Evolutionary conservation across 35 echinoderm and acorn worm genomes (phyloP).

Genomic region (Diadema setosum): DNA sequence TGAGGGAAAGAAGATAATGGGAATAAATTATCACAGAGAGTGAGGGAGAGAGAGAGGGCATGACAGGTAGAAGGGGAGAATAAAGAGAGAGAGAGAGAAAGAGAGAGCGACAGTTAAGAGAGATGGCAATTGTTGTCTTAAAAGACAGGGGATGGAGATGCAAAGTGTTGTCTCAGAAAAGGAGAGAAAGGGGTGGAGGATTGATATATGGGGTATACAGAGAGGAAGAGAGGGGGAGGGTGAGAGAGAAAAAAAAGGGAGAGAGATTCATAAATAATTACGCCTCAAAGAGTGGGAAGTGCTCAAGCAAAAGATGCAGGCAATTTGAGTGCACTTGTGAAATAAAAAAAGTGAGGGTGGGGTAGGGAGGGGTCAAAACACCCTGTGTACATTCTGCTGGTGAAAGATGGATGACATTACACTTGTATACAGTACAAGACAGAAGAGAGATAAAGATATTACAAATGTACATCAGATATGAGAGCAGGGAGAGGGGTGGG

Average conservation of each 20-base stretch:
- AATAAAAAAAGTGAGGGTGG: neutral
- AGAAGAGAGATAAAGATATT: neutral
- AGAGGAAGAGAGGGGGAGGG: neutral
- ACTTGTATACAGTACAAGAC: neutral
- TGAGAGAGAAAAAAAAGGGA: neutral
- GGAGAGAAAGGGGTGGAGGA: too few species aligned
- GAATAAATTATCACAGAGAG: neutral
- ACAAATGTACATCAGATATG: too few species aligned
- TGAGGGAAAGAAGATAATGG: neutral
- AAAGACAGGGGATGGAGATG: too few species aligned
- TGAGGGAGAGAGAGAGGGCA: neutral
- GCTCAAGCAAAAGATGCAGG: neutral
- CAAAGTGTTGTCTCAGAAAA: too few species aligned
- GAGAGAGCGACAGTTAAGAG: neutral
- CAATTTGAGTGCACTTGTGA: neutral
- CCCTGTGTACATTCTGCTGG: neutral
- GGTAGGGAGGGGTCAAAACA: neutral
- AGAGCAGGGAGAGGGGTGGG: neutral
- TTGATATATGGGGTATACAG: too few species aligned
- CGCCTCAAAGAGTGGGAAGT: neutral
- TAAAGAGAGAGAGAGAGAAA: neutral
- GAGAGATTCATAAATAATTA: too few species aligned
- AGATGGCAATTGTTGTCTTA: too few species aligned
- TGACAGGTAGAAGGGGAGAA: neutral
- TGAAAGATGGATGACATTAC: neutral